A percentile compares a stretch with the other conserved stretches of the same genome.
These are phyloP conservation scores for Vandiemenella viatica DNA, from an alignment of 2,888 invertebrate species.

Conservation along the genomic window DNA sequence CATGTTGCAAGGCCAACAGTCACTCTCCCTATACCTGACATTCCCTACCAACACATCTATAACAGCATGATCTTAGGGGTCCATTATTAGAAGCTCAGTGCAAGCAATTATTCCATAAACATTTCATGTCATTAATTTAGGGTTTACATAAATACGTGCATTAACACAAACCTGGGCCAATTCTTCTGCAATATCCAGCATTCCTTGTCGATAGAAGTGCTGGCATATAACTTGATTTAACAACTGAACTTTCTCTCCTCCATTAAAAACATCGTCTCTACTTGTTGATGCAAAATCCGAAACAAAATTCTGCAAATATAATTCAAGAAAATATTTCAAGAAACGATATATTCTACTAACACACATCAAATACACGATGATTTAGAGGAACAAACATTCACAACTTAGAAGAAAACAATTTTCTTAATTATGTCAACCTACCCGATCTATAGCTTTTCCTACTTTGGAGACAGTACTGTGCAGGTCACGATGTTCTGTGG, in stretches of 20 bases:
- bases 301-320: constrained; percentile 55
- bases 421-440: constrained; percentile 24
- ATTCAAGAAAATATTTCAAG: not conserved
- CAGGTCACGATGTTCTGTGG: constrained; percentile 67
- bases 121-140: no score
- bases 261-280: constrained; percentile 66
- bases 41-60: no score
- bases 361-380: no score
- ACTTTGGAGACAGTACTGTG: constrained; percentile 78
- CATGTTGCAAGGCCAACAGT: no score
- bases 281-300: constrained; percentile 81
- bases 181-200: constrained; percentile 81
- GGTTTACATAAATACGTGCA: no score
- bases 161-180: constrained; percentile 53
- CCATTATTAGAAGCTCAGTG: no score
- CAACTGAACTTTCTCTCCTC: constrained; percentile 47
- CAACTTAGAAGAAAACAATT: no score
- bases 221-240: constrained; percentile 86
- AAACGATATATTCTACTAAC: not conserved
- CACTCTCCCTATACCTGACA: no score
- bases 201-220: constrained; percentile 88
- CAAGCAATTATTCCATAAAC: no score
- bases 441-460: constrained; percentile 88
- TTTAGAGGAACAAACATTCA: no score
- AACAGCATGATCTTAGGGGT: no score